phyloP scores from a whole-genome alignment of 2,113 vertebrate species.

The Rallus limicola region DNA sequence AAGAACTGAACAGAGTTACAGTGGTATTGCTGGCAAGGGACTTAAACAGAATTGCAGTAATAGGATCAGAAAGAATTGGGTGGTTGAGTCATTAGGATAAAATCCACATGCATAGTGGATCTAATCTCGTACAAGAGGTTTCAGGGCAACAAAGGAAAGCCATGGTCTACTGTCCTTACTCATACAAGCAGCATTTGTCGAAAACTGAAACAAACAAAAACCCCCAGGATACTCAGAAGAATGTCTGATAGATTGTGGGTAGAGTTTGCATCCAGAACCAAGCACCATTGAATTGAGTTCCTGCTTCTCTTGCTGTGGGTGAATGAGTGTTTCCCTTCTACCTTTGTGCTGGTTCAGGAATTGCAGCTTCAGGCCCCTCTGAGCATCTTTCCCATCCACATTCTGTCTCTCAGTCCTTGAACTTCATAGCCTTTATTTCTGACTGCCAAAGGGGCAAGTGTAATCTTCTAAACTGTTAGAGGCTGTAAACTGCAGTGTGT shows the following conservation, averaged over 20 bases:
- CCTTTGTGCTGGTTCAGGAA: neutral
- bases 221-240: neutral
- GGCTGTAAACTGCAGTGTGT: neutral
- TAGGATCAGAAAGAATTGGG: conserved; percentile 52
- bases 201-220: neutral
- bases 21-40: neutral
- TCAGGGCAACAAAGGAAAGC: neutral
- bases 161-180: neutral
- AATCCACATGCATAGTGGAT: neutral
- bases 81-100: conserved; percentile 37
- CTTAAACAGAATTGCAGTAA: neutral
- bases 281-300: neutral
- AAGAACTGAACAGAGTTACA: neutral
- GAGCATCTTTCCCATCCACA: accelerated
- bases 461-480: neutral
- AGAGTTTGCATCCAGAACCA: neutral
- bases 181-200: neutral
- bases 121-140: neutral
- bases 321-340: neutral
- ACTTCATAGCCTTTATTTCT: neutral
- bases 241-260: neutral
- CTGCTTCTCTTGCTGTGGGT: neutral
- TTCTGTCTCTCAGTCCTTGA: neutral
- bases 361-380: neutral
- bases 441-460: neutral